These are phyloP conservation scores for Haemorhous mexicanus DNA, from an alignment of 2,113 vertebrate genomes.

Conservation along the genomic window DNA sequence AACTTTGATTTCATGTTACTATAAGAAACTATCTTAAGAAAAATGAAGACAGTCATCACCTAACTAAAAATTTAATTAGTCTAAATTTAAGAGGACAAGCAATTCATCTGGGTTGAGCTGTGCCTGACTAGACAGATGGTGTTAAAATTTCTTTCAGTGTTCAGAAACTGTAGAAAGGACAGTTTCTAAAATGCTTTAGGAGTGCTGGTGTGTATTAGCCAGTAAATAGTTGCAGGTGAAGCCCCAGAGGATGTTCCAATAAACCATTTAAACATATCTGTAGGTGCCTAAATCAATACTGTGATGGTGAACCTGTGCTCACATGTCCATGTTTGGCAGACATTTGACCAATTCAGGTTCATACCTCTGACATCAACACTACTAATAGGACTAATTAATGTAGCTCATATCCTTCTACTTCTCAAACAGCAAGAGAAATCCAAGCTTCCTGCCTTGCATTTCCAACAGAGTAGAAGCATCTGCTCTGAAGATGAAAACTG, in stretches of 20 bases:
- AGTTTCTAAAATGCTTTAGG: not conserved
- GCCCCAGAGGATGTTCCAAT: not conserved
- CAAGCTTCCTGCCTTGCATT: not conserved
- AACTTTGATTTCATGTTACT: not conserved
- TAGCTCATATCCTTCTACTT: not conserved
- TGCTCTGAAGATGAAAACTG: not conserved
- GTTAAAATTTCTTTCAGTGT: not conserved
- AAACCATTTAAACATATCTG: not conserved
- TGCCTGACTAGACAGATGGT: not conserved
- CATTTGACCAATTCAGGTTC: not conserved
- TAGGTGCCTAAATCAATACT: not conserved
- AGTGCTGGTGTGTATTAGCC: not conserved
- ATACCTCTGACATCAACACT: not conserved
- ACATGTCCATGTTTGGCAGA: accelerated
- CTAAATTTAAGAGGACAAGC: not conserved
- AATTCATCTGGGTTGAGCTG: not conserved
- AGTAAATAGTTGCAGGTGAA: not conserved
- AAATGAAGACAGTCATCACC: not conserved
- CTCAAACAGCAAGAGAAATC: not conserved
- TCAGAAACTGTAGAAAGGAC: not conserved
- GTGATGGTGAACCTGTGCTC: not conserved
- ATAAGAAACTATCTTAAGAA: not conserved
- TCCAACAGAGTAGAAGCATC: not conserved
- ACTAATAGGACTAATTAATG: not conserved
- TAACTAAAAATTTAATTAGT: not conserved